Base-by-base conservation (phyloP, 2,113 vertebrate species). In the Empidonax traillii region DNA sequence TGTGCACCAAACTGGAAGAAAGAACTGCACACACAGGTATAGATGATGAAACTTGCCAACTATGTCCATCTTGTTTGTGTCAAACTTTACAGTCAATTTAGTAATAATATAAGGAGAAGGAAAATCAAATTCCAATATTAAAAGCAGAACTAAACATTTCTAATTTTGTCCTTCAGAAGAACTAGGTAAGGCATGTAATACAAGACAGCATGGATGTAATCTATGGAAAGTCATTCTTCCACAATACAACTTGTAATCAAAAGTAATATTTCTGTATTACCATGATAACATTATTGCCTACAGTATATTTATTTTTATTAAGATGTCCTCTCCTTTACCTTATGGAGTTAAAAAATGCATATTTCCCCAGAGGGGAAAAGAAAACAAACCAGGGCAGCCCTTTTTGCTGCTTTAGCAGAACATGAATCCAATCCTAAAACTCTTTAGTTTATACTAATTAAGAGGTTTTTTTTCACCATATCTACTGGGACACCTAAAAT, bases 11-110 rank as follows among this genome's bases (percentile, higher is more conserved):
- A 62, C 23, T 9, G 51, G 59, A 88, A 30, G 17, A 47, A 67
- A 90, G 35, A 47, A 49, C 44, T 44, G 24, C 30, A 71, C 0
- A 0, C 62, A 74, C 21, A 77, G 28, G 51, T 23, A 83, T 0
- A 68, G 28, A 76, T 44, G 46, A 66, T 39, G 56, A 55, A 52
- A 86, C 77, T 31, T 81, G 25, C 12, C 1, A 9, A 71, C 16
- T 43, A 53, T 7, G 19, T 71, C 73, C 49, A 75, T 61, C 74
- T 68, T 72, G 22, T 53, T 85, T 86, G 28, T 37, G 43, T 49
- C n/a, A 72, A 89, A 68, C 12, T 75, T 37, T 13, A 12, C 53
- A 59, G 1, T 17, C 46, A 73, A 52, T 81, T 92, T 72, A 87
- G 49, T 10, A 90, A 37, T 30, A 78, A 59, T 27, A 44, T 49